Base-by-base conservation (phyloP, 1,140 invertebrate genomes). In the Coboldia fuscipes region DNA sequence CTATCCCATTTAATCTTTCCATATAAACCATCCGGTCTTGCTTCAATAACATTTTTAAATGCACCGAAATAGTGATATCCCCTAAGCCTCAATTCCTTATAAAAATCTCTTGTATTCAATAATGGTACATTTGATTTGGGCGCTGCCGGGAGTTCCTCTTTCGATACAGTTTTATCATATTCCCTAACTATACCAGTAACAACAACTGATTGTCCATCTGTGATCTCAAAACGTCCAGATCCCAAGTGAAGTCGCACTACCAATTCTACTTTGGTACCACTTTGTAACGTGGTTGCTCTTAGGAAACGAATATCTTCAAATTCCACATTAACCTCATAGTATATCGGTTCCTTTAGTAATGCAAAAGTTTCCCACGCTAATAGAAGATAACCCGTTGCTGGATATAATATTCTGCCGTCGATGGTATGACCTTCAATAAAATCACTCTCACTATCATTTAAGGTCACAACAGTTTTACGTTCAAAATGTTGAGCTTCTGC, bases 351-450 rank as follows among this genome's bases (percentile, higher is more conserved):
- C 44, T 68, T 65, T 60, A 85, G 69, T 52, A 79, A 70, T 13
- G 76, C 78, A 15, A 93, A 48, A 2, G 82, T 81, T 51, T 85
- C 79, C 90, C 89, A 94, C 1, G 81, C 81, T 12, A 93, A 56
- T 4, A 71, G 55, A 35, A 83, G 45, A 47, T 81, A 97, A 17
- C 84, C 85, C 8, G 88, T 90, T 0, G 86, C 88, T 3, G 90
- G 90, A 39, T 83, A 77, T 0, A 94, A 48, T 33, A 36, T 31
- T 10, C 37, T 58, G 51, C 75, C 75, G 57, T 96, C 86, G 42
- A 96, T 81, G 4, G 77, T 64, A 53, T 97, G 89, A 2, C 84
- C 88, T 16, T 58, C 54, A 53, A 85, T 70, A 48, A 70, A 94
- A 30, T 75, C 65, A 46, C 72, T 75, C 37, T 76, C 70, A 29